These are phyloP conservation scores for Opisthocomus hoazin DNA, from an alignment of 2,113 vertebrate species.

Conservation along the genomic window DNA sequence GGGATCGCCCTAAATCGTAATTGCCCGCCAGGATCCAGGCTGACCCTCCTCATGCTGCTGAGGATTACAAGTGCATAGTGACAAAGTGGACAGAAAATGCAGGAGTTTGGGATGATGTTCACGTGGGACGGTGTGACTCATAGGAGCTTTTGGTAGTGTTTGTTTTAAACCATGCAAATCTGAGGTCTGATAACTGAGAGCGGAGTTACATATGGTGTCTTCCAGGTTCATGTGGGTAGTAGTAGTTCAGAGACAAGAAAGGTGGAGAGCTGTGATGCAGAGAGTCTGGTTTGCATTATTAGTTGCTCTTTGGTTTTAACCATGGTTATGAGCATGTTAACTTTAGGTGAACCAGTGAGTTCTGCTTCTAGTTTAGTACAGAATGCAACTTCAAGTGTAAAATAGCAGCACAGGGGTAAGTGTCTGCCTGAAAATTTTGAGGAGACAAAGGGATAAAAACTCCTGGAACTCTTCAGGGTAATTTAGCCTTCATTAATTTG, in stretches of 20 bases:
- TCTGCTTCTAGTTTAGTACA: neutral
- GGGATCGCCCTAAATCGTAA: neutral
- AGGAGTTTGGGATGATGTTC: neutral
- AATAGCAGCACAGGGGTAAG: neutral
- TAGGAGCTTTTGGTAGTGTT: neutral
- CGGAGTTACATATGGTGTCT: neutral
- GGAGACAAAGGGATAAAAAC: neutral
- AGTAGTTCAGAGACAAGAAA: neutral
- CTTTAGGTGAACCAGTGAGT: neutral
- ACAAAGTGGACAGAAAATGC: neutral
- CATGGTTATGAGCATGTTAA: neutral
- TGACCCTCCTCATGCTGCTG: neutral
- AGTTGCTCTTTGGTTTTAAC: neutral
- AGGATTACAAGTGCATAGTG: accelerated
- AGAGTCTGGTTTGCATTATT: neutral
- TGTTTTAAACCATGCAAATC: neutral
- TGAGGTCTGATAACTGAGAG: neutral
- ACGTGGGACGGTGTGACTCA: accelerated
- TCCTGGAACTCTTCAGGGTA: neutral
- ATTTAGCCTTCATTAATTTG: neutral
- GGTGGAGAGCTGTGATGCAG: neutral
- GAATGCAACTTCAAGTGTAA: neutral
- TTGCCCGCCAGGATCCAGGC: no score
- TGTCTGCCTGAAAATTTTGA: neutral
- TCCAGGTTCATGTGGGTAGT: neutral